Evolutionary conservation across 1,140 invertebrate species (phyloP).

Genomic region (Drosophila navojoa): DNA sequence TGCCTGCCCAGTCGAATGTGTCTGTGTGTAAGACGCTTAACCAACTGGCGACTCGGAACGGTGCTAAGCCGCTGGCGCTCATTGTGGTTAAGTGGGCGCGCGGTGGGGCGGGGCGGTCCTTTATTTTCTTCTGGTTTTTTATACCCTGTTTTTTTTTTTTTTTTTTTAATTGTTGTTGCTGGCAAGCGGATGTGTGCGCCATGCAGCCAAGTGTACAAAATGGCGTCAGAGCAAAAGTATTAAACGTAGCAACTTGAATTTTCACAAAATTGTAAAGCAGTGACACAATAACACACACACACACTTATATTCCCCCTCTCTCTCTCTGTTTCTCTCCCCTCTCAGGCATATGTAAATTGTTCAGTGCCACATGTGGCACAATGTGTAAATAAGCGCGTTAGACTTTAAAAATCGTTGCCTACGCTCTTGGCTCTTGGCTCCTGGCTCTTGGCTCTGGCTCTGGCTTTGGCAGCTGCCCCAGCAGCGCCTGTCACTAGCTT

Average conservation of each 20-base stretch:
- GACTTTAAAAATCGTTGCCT: conserved; percentile 64
- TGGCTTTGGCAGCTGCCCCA: conserved; percentile 6
- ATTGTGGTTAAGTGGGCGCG: conserved; percentile 24
- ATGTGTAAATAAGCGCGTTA: conserved; percentile 75
- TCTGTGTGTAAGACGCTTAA: conserved; percentile 57
- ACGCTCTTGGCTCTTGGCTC: conserved; percentile 10
- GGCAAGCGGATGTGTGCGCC: conserved; percentile 35
- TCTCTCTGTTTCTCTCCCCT: conserved; percentile 25
- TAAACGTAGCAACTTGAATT: conserved; percentile 68
- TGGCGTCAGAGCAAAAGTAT: conserved; percentile 48
- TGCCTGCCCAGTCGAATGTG: conserved; percentile 27
- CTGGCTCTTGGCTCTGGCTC: neutral
- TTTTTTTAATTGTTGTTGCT: conserved; percentile 63
- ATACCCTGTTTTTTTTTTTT: neutral
- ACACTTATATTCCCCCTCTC: conserved; percentile 31
- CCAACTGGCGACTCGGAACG: conserved; percentile 40
- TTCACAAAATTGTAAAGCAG: conserved; percentile 45
- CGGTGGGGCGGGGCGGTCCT: conserved; percentile 1
- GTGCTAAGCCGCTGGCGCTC: conserved; percentile 44
- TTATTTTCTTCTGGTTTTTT: conserved; percentile 28
- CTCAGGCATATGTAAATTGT: conserved; percentile 37
- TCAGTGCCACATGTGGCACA: conserved; percentile 44
- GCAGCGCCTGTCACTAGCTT: neutral
- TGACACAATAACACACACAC: conserved; percentile 39
- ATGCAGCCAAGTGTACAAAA: conserved; percentile 50